Conservation (phyloP, 2,113 vertebrate species). For the Cardinalis cardinalis region DNA sequence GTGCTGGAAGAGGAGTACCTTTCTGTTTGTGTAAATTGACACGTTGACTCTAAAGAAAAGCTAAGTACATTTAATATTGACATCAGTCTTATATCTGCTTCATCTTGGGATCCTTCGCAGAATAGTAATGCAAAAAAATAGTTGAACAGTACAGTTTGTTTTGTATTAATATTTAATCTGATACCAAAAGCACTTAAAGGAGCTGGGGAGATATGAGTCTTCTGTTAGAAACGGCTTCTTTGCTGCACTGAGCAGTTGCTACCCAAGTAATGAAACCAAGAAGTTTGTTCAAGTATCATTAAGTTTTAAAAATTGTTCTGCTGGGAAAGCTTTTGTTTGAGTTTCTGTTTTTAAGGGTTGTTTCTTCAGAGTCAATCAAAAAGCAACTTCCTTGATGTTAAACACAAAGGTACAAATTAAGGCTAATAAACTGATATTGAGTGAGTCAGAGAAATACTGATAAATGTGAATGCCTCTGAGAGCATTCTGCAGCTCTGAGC, state of each 20-base stretch:
- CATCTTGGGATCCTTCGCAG: constrained; percentile 9
- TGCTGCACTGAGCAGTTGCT: constrained; percentile 49
- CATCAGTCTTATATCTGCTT: neutral
- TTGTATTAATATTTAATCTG: constrained; percentile 74
- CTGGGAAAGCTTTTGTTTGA: constrained; percentile 26
- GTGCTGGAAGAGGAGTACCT: neutral
- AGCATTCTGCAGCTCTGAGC: neutral
- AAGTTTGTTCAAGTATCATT: constrained; percentile 45
- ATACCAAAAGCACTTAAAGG: constrained; percentile 69
- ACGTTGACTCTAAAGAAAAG: constrained; percentile 25
- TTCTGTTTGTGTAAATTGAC: neutral
- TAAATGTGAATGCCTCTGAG: constrained; percentile 7
- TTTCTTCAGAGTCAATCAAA: constrained; percentile 31
- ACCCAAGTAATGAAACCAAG: constrained; percentile 36
- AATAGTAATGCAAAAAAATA: constrained; percentile 3
- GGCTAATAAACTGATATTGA: constrained; percentile 40
- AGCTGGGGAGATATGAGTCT: constrained; percentile 42
- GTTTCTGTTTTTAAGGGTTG: neutral
- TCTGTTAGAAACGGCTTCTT: constrained; percentile 43
- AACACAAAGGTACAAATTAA: constrained; percentile 34
- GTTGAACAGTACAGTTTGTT: constrained; percentile 50
- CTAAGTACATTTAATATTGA: constrained; percentile 21
- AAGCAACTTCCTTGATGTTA: constrained; percentile 28
- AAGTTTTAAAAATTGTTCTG: constrained; percentile 36
- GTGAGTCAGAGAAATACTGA: constrained; percentile 12